Evolutionary conservation across 2,888 invertebrate species (phyloP), one percentile per base, ranked within the genome.

Genomic region (Tenthredo amoena): DNA sequence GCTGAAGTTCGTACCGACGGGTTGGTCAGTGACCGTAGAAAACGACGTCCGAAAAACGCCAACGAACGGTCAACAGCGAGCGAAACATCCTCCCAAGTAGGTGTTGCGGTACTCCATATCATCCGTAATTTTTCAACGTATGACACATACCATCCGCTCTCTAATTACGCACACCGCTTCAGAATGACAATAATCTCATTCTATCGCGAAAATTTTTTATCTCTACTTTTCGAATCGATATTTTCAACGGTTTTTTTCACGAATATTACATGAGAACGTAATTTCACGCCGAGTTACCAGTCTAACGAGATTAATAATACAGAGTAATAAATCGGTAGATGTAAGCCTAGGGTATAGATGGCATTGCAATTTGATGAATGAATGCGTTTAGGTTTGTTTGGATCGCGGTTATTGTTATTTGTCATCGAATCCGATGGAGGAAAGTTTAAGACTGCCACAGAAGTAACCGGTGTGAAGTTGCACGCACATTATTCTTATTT

Each of bases 1-100:
- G 95, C 96, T 86, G 96, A 96, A 92, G 95, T 95, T 88, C 95
- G 95, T 88, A 94, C 95, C 85, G 95, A 95, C 88, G 92, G 92
- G 85, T 95, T 95, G 90, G 93, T 94, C 87, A 94, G 94, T 86
- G 94, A 95, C 87, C 94, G 95, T 85, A 95, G 95, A 87, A 95
- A 96, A 92, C 93, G 95, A 86, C 95, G 95, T 88, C 94, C 94
- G 68, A 95, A 95, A 91, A 58, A 84, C 87, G 34, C 86, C 87
- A 68, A 77, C 79, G 62, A 76, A 62, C 58, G 81, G 40, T 58
- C 81, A 37, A 50, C 58, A n/a, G 62, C 81, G 5, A 81, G 81
- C 62, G 81, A 81, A 7, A 58, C 81, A 6, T 62, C 81, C 10
- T 81, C 81, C 58, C 81, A 81, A 50, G 81, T 81, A 81, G 72